Evolutionary conservation across 2,888 invertebrate genomes (phyloP).

Genomic region (Pristionchus fissidentatus): DNA sequence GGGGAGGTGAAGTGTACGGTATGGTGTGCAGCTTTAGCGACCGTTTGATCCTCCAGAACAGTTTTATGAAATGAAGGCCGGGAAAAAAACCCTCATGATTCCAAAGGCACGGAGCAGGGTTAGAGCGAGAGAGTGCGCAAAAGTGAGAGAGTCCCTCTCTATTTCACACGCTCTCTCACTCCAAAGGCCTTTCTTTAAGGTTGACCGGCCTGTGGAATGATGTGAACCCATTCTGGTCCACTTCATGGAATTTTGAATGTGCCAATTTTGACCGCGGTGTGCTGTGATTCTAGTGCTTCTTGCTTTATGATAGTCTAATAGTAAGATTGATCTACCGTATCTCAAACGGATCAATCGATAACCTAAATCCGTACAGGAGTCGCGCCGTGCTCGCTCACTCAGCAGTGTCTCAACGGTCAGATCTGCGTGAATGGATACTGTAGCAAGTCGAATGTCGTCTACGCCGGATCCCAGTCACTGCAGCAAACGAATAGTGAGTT

Average conservation of each 20-base stretch:
- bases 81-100: too few species aligned
- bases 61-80: too few species aligned
- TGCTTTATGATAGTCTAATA: neutral
- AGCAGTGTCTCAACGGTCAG: slow-evolving; percentile 73
- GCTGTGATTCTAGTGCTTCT: neutral
- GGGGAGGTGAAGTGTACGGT: slow-evolving; percentile 47
- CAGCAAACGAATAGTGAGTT: slow-evolving; percentile 66
- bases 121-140: too few species aligned
- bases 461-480: slow-evolving; percentile 69
- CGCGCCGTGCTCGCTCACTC: slow-evolving; percentile 70
- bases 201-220: too few species aligned
- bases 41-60: neutral
- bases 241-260: too few species aligned
- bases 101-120: neutral
- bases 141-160: too few species aligned
- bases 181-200: too few species aligned
- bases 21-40: neutral
- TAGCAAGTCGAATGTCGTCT: slow-evolving; percentile 69
- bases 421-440: slow-evolving; percentile 74
- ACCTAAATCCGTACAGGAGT: too few species aligned
- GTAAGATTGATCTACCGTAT: neutral
- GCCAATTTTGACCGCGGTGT: neutral
- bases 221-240: neutral
- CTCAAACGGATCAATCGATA: neutral
- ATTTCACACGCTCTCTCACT: too few species aligned